Evolutionary conservation across 2,113 vertebrate species (phyloP).

Genomic region (Phaetusa simplex): DNA sequence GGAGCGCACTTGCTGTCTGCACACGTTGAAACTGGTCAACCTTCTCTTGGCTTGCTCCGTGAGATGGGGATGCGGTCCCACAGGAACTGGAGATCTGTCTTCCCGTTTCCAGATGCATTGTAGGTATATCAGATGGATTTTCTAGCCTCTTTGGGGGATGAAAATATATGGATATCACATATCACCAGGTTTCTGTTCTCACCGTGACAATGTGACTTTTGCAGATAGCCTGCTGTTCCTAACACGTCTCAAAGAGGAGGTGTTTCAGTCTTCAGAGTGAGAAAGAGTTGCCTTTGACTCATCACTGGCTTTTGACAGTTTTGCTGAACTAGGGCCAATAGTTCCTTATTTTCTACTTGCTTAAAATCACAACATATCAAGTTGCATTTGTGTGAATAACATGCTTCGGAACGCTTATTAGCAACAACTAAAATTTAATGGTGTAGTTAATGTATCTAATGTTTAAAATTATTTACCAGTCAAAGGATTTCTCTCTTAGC

Average conservation of each 20-base stretch:
- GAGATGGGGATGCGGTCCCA: not conserved
- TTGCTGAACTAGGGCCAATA: slow-evolving; percentile 67
- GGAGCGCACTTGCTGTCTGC: not conserved
- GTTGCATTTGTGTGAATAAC: slow-evolving; percentile 59
- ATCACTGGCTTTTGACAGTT: slow-evolving; percentile 71
- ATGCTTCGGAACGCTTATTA: slow-evolving; percentile 42
- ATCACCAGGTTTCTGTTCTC: slow-evolving; percentile 69
- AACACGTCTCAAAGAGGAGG: slow-evolving; percentile 63
- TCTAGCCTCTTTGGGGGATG: slow-evolving; percentile 50
- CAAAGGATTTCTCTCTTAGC: slow-evolving; percentile 10
- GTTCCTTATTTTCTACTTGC: slow-evolving; percentile 66
- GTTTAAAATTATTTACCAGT: slow-evolving; percentile 3
- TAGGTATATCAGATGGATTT: slow-evolving; percentile 64
- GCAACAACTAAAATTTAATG: slow-evolving; percentile 27
- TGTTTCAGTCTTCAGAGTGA: slow-evolving; percentile 66
- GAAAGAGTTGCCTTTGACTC: slow-evolving; percentile 68
- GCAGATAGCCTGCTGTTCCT: slow-evolving; percentile 68
- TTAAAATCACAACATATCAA: slow-evolving; percentile 68
- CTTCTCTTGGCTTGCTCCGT: not conserved
- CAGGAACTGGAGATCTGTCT: not conserved
- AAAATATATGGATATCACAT: slow-evolving; percentile 68
- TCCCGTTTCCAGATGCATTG: slow-evolving; percentile 42
- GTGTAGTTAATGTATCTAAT: slow-evolving; percentile 10
- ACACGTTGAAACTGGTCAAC: not conserved
- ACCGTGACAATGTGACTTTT: slow-evolving; percentile 68